Conservation (phyloP, 2,888 invertebrate species). For the Tachina lurida region DNA sequence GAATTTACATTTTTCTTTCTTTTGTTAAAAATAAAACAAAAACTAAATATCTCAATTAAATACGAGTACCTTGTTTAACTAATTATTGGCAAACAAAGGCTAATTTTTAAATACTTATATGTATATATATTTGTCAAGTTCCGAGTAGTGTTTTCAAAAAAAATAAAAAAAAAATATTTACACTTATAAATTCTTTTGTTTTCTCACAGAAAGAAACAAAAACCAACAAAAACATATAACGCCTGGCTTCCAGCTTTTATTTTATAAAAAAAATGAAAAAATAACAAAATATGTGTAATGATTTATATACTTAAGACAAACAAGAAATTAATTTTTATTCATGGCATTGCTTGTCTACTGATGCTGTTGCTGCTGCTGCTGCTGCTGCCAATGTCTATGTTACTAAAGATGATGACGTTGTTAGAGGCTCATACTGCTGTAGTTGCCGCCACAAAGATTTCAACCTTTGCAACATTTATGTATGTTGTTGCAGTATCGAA, state of each 20-base stretch:
- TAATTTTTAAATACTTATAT: too few relatives aligned
- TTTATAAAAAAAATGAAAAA: background rate
- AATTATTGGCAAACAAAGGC: too few relatives aligned
- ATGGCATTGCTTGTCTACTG: conserved; percentile 51
- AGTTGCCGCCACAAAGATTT: background rate
- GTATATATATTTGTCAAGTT: too few relatives aligned
- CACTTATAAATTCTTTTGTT: background rate
- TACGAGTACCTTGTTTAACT: too few relatives aligned
- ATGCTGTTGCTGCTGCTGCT: background rate
- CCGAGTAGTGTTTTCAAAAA: too few relatives aligned
- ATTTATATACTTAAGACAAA: conserved; percentile 69
- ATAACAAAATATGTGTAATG: conserved; percentile 45
- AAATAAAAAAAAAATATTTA: too few relatives aligned
- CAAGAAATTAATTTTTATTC: conserved; percentile 71
- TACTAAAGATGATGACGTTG: conserved; percentile 41
- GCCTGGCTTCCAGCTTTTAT: conserved; percentile 7
- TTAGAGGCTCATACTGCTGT: background rate
- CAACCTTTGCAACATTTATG: background rate
- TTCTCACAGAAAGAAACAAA: background rate
- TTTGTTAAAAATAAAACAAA: too few relatives aligned
- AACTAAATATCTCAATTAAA: too few relatives aligned
- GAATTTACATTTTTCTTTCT: too few relatives aligned
- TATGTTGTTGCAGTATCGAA: background rate
- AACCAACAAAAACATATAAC: background rate
- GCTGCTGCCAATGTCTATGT: conserved; percentile 20